Percentiles rank a stretch among this genome's conserved stretches.
phyloP scores from a whole-genome alignment of 2,113 vertebrate species.

The Alosa alosa region DNA sequence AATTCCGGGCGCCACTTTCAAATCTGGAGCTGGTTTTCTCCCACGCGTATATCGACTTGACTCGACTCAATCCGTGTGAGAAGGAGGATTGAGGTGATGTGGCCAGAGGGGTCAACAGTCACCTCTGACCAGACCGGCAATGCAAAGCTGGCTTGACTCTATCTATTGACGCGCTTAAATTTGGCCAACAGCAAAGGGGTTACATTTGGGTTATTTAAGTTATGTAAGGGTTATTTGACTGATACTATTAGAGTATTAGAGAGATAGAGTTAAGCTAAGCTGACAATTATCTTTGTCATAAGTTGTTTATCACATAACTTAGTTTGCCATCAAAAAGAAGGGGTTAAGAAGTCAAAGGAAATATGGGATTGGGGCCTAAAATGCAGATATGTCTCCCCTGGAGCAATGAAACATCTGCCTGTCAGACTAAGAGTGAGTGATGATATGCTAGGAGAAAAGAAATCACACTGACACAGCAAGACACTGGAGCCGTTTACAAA shows the following conservation, averaged over 20 bases:
- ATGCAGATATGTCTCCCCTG: background rate
- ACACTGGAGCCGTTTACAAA: background rate
- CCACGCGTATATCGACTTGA: slow-evolving; percentile 17
- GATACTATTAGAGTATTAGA: no score
- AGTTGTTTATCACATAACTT: background rate
- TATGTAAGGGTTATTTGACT: background rate
- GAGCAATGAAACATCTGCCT: slow-evolving; percentile 8
- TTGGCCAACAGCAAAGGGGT: background rate
- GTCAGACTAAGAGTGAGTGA: slow-evolving; percentile 22
- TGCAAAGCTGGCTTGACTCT: background rate
- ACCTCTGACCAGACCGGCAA: background rate
- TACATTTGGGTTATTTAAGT: background rate
- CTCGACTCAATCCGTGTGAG: background rate
- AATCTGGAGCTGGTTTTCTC: slow-evolving; percentile 19
- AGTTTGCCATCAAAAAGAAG: background rate
- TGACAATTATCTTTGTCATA: background rate
- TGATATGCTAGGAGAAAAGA: slow-evolving; percentile 22
- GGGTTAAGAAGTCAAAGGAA: background rate
- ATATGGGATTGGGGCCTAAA: background rate
- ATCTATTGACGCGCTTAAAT: background rate
- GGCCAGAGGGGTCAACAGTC: background rate
- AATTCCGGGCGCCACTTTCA: slow-evolving; percentile 39
- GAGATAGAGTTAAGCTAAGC: background rate
- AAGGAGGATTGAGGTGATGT: background rate
- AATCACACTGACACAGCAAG: slow-evolving; percentile 18